Evolutionary conservation across 37 sponge, comb jelly and placozoan species (phyloP).

Genomic region (Spongilla lacustris): DNA sequence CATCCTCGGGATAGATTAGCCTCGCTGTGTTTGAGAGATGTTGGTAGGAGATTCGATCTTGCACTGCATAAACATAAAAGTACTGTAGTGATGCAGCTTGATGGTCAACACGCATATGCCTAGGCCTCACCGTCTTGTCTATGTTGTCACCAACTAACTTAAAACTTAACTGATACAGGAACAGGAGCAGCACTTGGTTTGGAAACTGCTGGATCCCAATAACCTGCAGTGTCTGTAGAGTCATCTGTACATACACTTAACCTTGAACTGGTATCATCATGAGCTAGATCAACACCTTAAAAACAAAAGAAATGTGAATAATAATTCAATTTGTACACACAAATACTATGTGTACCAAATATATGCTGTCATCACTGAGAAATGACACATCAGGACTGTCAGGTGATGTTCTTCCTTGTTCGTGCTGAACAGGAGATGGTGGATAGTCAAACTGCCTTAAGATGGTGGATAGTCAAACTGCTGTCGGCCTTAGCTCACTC

Average conservation of each 20-base stretch:
- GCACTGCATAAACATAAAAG: conserved; percentile 5
- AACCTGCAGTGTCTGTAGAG: background rate
- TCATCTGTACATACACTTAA: background rate
- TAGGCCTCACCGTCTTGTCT: conserved; percentile 12
- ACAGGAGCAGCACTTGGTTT: background rate
- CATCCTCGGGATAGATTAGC: background rate
- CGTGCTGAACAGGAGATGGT: background rate
- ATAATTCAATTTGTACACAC: too few species aligned
- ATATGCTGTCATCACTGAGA: too few species aligned
- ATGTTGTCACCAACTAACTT: conserved; percentile 12
- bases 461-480: too few species aligned
- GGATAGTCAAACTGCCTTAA: background rate
- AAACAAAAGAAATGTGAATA: background rate
- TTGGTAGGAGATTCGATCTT: background rate
- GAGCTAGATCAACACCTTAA: background rate
- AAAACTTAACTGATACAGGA: background rate
- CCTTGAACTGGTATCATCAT: background rate
- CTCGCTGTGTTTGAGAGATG: background rate
- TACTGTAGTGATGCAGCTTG: conserved; percentile 8
- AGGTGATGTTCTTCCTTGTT: background rate
- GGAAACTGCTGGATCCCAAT: background rate
- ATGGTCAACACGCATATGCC: conserved; percentile 14
- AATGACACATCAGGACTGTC: background rate
- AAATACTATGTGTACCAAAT: too few species aligned
- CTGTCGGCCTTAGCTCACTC: too few species aligned